phyloP scores from a whole-genome alignment of 1,140 invertebrate species.

The Ceratina calcarata region DNA sequence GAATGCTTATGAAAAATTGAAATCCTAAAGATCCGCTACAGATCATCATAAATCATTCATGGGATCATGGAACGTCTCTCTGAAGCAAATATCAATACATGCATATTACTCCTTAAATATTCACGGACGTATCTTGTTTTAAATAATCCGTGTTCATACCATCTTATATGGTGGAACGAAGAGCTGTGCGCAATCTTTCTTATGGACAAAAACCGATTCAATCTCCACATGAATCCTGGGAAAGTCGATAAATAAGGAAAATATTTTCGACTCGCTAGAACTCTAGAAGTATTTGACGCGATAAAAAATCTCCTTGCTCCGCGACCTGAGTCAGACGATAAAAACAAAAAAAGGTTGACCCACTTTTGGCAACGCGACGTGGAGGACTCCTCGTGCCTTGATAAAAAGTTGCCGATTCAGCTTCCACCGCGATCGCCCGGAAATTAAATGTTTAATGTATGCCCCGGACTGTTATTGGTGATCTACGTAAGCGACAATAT shows the following conservation, averaged over 20 bases:
- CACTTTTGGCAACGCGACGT: slow-evolving; percentile 20
- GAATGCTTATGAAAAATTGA: slow-evolving; percentile 17
- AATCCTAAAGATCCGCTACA: neutral
- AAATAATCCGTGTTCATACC: too few relatives aligned
- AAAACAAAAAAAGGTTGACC: slow-evolving; percentile 29
- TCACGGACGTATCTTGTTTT: neutral
- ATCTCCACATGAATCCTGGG: slow-evolving; percentile 2
- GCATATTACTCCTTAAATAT: neutral
- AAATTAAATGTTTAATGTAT: slow-evolving; percentile 47
- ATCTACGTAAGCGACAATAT: slow-evolving; percentile 6
- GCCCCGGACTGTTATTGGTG: neutral
- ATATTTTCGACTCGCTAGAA: slow-evolving; percentile 6
- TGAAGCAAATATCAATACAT: neutral
- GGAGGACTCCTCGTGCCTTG: slow-evolving; percentile 5
- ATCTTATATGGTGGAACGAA: neutral
- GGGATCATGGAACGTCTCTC: neutral
- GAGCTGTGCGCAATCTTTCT: neutral
- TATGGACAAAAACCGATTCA: neutral
- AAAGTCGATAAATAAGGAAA: slow-evolving; percentile 7
- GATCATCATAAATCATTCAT: slow-evolving; percentile 37
- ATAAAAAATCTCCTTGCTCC: slow-evolving; percentile 28
- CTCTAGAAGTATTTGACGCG: neutral
- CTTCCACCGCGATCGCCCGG: slow-evolving; percentile 4
- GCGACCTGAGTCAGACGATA: neutral
- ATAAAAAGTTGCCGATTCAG: slow-evolving; percentile 46